A percentile compares a stretch with the other conserved stretches of the same genome.
phyloP scores from a whole-genome alignment of 2,797 vertebrate species.

The Sebastes itinus region DNA sequence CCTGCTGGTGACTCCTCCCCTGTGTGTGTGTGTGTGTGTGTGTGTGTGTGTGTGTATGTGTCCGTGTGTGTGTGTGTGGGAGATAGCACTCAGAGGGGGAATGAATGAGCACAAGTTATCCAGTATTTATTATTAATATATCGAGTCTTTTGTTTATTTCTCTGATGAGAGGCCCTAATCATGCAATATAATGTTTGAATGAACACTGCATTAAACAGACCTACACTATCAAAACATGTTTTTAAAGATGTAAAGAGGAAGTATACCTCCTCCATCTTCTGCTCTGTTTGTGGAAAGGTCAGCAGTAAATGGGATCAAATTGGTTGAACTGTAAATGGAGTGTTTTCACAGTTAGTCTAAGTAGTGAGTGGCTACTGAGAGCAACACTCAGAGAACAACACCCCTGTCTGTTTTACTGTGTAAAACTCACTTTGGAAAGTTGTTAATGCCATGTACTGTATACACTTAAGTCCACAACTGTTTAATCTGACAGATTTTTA shows the following conservation, averaged over 20 bases:
- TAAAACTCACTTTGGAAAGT: neutral
- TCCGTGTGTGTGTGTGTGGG: neutral
- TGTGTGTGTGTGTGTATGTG: neutral
- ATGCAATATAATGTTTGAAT: neutral
- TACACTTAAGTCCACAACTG: neutral
- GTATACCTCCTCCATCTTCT: neutral
- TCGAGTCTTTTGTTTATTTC: neutral
- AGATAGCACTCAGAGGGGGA: neutral
- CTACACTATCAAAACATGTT: neutral
- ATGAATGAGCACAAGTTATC: neutral
- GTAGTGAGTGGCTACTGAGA: neutral
- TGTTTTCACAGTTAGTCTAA: neutral
- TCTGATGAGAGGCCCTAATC: neutral
- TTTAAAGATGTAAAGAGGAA: neutral
- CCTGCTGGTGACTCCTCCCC: conserved; percentile 13
- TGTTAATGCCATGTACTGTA: neutral
- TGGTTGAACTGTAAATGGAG: neutral
- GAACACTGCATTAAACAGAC: neutral
- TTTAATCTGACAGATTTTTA: neutral
- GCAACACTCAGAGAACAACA: neutral
- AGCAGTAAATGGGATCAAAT: conserved; percentile 14
- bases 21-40: neutral
- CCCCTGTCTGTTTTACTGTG: neutral
- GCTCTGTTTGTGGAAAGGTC: neutral
- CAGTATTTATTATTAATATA: conserved; percentile 1